Conservation (phyloP, 2,888 invertebrate species). For the Tribolium freemani region DNA sequence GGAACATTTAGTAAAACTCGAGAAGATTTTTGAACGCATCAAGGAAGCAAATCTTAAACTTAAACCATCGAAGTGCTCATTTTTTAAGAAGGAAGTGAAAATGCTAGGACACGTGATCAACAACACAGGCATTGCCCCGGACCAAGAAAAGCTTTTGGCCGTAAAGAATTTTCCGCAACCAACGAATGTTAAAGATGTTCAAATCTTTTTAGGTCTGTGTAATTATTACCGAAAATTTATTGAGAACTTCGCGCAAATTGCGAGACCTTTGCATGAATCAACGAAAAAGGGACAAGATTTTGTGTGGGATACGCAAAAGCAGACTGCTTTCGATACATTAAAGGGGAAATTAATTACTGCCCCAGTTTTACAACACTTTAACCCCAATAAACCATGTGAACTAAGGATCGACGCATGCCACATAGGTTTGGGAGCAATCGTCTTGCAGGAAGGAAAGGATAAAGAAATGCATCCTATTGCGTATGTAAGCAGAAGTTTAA, state of each 20-base stretch:
- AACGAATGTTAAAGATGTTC: constrained; percentile 34
- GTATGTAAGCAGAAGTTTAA: not conserved
- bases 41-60: too few species aligned
- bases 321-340: not conserved
- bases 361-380: constrained; percentile 26
- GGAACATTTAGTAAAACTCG: too few species aligned
- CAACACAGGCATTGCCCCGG: constrained; percentile 5
- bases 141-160: constrained; percentile 22
- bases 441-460: not conserved
- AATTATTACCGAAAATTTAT: constrained; percentile 40
- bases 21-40: too few species aligned
- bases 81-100: not conserved
- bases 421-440: constrained; percentile 16
- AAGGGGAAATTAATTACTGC: not conserved
- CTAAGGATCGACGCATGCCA: constrained; percentile 32
- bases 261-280: not conserved
- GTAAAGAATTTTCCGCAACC: constrained; percentile 33
- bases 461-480: not conserved
- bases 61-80: too few species aligned
- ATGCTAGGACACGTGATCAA: constrained; percentile 27
- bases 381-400: constrained; percentile 34
- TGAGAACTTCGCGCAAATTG: not conserved
- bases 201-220: constrained; percentile 31
- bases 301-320: not conserved
- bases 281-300: too few species aligned